These are phyloP conservation scores for Leptarthrus brevirostris DNA, from an alignment of 2,888 invertebrate species.

Conservation along the genomic window DNA sequence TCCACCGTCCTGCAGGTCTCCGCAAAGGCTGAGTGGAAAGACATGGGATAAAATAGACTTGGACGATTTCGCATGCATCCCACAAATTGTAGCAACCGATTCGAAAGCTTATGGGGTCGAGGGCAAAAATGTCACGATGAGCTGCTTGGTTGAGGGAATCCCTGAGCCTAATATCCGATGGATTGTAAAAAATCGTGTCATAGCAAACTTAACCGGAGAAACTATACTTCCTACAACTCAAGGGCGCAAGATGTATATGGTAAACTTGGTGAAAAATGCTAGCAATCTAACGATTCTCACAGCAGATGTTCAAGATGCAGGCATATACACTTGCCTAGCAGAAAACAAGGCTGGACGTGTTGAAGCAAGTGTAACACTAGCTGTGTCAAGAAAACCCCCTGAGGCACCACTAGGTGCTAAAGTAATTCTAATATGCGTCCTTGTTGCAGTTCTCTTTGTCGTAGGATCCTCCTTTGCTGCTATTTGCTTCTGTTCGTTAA, in stretches of 20 bases:
- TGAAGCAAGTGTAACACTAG: slow-evolving; percentile 78
- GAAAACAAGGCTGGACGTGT: slow-evolving; percentile 84
- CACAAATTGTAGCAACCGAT: slow-evolving; percentile 74
- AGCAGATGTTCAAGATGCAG: slow-evolving; percentile 80
- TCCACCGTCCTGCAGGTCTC: slow-evolving; percentile 77
- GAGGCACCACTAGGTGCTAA: slow-evolving; percentile 72
- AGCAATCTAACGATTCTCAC: slow-evolving; percentile 80
- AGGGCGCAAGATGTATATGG: slow-evolving; percentile 74
- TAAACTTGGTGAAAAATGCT: slow-evolving; percentile 75
- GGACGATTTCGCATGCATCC: slow-evolving; percentile 84
- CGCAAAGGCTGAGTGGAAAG: slow-evolving; percentile 73
- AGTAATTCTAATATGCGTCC: slow-evolving; percentile 75
- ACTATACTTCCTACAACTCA: slow-evolving; percentile 66
- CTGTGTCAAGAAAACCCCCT: slow-evolving; percentile 75
- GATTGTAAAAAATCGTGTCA: slow-evolving; percentile 77
- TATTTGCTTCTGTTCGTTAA: slow-evolving; percentile 72
- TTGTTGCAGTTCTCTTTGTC: slow-evolving; percentile 76
- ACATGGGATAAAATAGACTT: slow-evolving; percentile 81
- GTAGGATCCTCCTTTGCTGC: slow-evolving; percentile 76
- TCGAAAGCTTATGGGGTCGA: slow-evolving; percentile 75
- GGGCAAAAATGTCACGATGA: slow-evolving; percentile 79
- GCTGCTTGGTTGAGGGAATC: slow-evolving; percentile 77
- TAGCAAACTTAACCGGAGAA: slow-evolving; percentile 72
- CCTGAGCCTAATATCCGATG: slow-evolving; percentile 80
- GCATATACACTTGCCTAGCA: slow-evolving; percentile 80